These are phyloP conservation scores for Philantomba maxwellii DNA, from an alignment of 2,113 vertebrate species.

Conservation along the genomic window DNA sequence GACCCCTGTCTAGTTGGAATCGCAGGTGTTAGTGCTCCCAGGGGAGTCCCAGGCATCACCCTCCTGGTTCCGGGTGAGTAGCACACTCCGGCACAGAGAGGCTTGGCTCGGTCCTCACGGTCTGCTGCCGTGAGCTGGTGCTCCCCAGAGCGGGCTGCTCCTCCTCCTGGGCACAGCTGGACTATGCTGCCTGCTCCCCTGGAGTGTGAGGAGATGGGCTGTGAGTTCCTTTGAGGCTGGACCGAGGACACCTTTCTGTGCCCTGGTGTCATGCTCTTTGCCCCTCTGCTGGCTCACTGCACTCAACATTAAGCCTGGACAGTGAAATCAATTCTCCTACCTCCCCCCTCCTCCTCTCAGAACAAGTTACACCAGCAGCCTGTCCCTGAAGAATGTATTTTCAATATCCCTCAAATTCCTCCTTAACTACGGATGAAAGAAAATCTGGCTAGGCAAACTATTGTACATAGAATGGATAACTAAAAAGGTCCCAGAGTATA, in stretches of 20 bases:
- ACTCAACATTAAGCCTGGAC: background rate
- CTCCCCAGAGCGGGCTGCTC: background rate
- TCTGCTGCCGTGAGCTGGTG: background rate
- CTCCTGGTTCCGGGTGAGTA: background rate
- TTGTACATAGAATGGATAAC: background rate
- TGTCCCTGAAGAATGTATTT: background rate
- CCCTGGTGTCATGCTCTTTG: background rate
- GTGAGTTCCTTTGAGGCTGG: background rate
- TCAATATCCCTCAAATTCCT: background rate
- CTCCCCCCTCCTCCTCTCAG: background rate
- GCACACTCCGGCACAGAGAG: background rate
- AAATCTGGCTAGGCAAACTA: background rate
- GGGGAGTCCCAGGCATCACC: background rate
- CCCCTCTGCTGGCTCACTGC: background rate
- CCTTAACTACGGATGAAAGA: background rate
- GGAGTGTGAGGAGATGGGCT: background rate
- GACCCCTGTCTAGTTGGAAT: background rate
- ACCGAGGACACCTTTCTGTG: too few species aligned
- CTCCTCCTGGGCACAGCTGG: background rate
- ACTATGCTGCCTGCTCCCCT: background rate
- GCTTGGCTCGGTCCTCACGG: rapidly evolving
- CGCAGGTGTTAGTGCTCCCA: background rate
- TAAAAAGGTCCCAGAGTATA: background rate
- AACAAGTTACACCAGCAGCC: background rate
- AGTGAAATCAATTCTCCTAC: background rate